Percentiles rank a stretch among this genome's conserved stretches.
phyloP scores from a whole-genome alignment of 35 echinoderm and acorn worm species.

The Ptychodera flava region DNA sequence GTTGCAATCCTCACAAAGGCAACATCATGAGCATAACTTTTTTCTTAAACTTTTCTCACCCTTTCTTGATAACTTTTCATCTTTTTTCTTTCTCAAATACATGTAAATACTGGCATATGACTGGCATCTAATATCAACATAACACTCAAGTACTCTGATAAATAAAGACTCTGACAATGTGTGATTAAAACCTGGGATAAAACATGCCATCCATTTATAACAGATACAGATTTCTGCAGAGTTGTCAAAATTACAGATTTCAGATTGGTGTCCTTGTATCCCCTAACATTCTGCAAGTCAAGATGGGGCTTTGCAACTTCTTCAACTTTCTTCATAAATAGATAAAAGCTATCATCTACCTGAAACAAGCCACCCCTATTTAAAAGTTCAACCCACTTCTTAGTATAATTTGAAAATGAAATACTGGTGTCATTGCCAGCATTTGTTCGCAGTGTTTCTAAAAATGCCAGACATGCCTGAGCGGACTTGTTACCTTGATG shows the following conservation, averaged over 20 bases:
- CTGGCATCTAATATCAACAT: constrained; percentile 4
- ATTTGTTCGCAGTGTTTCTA: constrained; percentile 5
- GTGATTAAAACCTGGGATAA: neutral
- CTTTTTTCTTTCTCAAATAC: neutral
- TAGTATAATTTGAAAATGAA: constrained; percentile 10
- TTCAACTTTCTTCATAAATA: constrained; percentile 20
- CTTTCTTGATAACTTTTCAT: neutral
- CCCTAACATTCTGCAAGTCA: neutral
- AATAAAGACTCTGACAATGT: neutral
- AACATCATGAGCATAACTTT: neutral
- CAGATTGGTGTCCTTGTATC: neutral
- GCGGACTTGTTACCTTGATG: neutral
- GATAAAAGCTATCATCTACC: constrained; percentile 12
- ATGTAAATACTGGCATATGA: neutral
- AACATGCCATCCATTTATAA: neutral
- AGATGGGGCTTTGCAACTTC: neutral
- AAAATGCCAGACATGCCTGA: neutral
- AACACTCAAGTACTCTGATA: neutral
- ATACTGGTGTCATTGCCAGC: neutral
- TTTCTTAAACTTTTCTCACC: neutral
- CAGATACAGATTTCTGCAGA: neutral
- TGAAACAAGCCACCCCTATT: constrained; percentile 27
- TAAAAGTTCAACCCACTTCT: neutral
- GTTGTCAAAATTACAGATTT: neutral
- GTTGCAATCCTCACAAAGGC: too few relatives aligned